Conservation (phyloP, 2,888 invertebrate species). For the Rhamnusium bicolor region DNA sequence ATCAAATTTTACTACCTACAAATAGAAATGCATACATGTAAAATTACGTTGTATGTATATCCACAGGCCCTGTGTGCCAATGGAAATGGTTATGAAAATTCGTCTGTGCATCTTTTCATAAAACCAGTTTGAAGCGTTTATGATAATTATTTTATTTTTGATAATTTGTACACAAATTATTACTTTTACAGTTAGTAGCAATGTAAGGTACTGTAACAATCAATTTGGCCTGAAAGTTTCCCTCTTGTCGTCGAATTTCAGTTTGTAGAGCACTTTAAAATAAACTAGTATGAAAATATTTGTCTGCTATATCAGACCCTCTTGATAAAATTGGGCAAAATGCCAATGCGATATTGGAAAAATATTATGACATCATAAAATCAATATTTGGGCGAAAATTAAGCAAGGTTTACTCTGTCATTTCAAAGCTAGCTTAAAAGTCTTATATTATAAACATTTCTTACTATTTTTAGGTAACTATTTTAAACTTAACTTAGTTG, state of each 20-base stretch:
- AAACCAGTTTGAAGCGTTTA: too few species aligned
- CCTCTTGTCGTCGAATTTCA: neutral
- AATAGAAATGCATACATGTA: too few species aligned
- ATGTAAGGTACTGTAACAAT: too few species aligned
- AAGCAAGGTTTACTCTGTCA: constrained; percentile 28
- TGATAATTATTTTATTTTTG: too few species aligned
- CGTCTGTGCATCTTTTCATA: too few species aligned
- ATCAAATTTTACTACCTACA: neutral
- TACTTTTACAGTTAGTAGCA: too few species aligned
- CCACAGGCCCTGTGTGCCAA: too few species aligned
- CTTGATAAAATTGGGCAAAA: constrained; percentile 21
- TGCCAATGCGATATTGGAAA: constrained; percentile 36
- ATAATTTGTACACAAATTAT: too few species aligned
- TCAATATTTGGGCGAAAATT: constrained; percentile 44
- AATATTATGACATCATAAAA: constrained; percentile 33
- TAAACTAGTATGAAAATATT: constrained; percentile 7
- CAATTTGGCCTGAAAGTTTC: neutral
- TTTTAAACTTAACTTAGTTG: constrained; percentile 41
- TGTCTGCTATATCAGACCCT: constrained; percentile 1
- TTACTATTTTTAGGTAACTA: constrained; percentile 46
- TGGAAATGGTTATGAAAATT: too few species aligned
- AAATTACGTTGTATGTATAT: too few species aligned
- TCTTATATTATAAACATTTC: constrained; percentile 42
- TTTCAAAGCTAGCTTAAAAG: constrained; percentile 42
- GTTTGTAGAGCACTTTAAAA: neutral